These are phyloP conservation scores for Megaceryle alcyon DNA, from an alignment of 2,797 vertebrate species.

Conservation along the genomic window DNA sequence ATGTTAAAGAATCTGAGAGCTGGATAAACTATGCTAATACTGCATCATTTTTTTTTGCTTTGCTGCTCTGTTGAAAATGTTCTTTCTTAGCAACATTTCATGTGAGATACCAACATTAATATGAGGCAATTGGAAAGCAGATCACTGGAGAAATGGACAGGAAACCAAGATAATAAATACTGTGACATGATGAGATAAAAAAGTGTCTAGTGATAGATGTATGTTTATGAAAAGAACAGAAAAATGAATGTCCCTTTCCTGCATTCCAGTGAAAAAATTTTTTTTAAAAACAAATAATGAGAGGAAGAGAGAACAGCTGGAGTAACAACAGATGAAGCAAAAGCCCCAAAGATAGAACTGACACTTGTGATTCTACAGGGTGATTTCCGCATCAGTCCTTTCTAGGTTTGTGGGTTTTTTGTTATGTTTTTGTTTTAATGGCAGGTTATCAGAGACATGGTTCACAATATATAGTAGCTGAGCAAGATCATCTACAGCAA, in stretches of 20 bases:
- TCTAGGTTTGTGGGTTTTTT: neutral
- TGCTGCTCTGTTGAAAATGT: neutral
- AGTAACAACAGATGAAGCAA: neutral
- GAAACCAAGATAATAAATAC: neutral
- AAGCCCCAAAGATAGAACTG: neutral
- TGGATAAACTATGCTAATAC: neutral
- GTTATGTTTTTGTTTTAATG: neutral
- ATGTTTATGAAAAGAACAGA: neutral
- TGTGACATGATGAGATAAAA: neutral
- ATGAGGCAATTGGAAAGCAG: neutral
- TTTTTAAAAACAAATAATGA: neutral
- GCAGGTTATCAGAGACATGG: neutral
- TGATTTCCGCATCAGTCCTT: neutral
- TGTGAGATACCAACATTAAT: neutral
- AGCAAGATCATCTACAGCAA: neutral
- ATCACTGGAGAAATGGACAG: neutral
- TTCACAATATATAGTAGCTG: neutral
- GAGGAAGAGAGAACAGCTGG: rapidly evolving
- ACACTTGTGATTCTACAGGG: neutral
- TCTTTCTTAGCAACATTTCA: neutral
- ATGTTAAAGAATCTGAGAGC: neutral
- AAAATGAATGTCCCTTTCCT: neutral
- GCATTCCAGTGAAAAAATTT: neutral
- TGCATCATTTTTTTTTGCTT: neutral
- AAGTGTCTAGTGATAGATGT: neutral